These are phyloP conservation scores for Trichoplusia ni DNA, from an alignment of 1,140 invertebrate species.

Conservation along the genomic window DNA sequence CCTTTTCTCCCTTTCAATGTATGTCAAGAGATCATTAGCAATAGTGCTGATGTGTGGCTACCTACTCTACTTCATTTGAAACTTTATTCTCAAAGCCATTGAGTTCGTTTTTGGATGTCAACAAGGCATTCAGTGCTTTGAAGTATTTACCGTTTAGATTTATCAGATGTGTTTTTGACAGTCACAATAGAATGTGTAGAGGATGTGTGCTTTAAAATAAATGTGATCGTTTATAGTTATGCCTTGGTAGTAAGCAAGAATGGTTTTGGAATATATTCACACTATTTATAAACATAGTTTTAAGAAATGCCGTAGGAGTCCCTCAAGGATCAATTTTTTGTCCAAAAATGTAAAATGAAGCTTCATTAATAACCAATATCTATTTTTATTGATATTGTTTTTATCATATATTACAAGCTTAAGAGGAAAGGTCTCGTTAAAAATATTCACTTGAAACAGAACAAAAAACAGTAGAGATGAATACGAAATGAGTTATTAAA, in stretches of 20 bases:
- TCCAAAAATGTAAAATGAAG: no score
- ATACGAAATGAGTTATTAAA: no score
- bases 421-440: no score
- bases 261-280: no score
- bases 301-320: background rate
- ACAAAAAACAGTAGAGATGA: no score
- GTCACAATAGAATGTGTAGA: background rate
- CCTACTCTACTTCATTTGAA: background rate
- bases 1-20: constrained; percentile 30
- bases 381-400: no score
- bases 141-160: constrained; percentile 21
- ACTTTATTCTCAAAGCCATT: background rate
- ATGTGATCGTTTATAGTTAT: background rate
- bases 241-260: background rate
- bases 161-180: constrained; percentile 22
- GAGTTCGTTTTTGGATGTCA: background rate
- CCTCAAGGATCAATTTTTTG: no score
- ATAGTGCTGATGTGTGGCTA: constrained; percentile 31
- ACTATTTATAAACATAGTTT: no score
- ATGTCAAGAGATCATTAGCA: constrained; percentile 37
- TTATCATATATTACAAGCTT: no score
- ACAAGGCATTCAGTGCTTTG: background rate
- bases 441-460: no score
- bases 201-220: background rate
- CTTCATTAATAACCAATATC: no score